Evolutionary conservation across 2,113 vertebrate species (phyloP), one percentile per base, ranked within the genome.

Genomic region (Lophochroa leadbeateri): DNA sequence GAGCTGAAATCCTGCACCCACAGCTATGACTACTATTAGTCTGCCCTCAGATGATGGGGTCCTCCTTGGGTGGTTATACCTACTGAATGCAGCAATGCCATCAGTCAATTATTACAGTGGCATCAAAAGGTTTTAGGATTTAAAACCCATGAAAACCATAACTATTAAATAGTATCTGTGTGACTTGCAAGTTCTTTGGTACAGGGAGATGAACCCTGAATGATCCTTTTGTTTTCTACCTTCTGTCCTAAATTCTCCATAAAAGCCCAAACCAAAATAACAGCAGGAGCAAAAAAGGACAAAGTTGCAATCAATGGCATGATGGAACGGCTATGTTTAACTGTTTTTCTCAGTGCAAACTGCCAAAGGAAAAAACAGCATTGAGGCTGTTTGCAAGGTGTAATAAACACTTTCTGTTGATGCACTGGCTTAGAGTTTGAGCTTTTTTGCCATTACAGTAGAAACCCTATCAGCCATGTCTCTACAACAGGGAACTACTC

Each of bases 21-120:
- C 21, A 58, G 44, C 9, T 5, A 4, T 21, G 11, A 5, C 20
- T 29, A 0, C 19, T 1, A 0, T n/a, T 41, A 11, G 13, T 16
- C 33, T 58, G 57, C 24, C 21, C 3, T 35, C 57, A 58, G 57
- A 35, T 53, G 13, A 41, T 12, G 8, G 29, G 20, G 19, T 67
- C 8, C 15, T 83, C 23, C 39, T 74, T 37, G 2, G 11, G 17
- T 17, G 57, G 7, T 49, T 80, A 2, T 2, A 49, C 13, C 58
- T 53, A n/a, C 63, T 49, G 35, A 67, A n/a, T 4, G 13, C 55
- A 68, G 9, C 27, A 39, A 0, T 41, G 27, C 17, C 25, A 50
- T 5, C 82, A 25, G 23, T 24, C 35, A 33, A 18, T 84, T 44
- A 37, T 13, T 17, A 3, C 23, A 17, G 14, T 4, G 19, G 6